A percentile compares a stretch with the other conserved stretches of the same genome.
phyloP scores from a whole-genome alignment of 2,888 invertebrate genomes.

The Micropterix aruncella region DNA sequence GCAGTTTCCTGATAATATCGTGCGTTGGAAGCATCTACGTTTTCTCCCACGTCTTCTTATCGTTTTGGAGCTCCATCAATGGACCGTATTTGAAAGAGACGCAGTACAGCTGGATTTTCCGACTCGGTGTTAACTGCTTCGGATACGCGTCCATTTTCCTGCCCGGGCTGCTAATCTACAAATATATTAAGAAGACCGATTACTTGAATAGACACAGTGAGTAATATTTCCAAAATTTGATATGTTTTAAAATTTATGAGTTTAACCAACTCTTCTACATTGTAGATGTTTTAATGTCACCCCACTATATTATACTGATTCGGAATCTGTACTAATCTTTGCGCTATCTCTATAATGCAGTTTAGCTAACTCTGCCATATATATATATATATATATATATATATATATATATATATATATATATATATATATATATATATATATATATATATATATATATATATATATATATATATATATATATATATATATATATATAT shows the following conservation, averaged over 20 bases:
- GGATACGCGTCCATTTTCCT: conserved; percentile 82
- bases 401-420: too few species aligned
- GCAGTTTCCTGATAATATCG: conserved; percentile 26
- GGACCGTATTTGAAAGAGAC: conserved; percentile 26
- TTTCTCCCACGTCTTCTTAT: conserved; percentile 25
- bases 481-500: too few species aligned
- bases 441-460: too few species aligned
- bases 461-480: too few species aligned
- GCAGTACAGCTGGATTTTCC: conserved; percentile 61
- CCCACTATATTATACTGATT: too few species aligned
- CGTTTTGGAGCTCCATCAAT: conserved; percentile 19
- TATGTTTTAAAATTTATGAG: not conserved
- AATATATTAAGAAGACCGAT: conserved; percentile 62
- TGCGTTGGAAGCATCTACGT: conserved; percentile 28
- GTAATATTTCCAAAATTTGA: conserved; percentile 12
- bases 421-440: too few species aligned
- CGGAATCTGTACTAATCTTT: too few species aligned
- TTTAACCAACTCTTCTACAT: too few species aligned
- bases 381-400: too few species aligned
- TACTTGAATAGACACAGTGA: conserved; percentile 70
- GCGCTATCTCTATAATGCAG: too few species aligned
- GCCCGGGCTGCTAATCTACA: conserved; percentile 72
- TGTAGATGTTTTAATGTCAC: too few species aligned
- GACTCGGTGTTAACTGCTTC: conserved; percentile 63
- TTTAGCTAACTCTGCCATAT: too few species aligned